phyloP scores from a whole-genome alignment of 2,113 vertebrate species.

The Rattus rattus region DNA sequence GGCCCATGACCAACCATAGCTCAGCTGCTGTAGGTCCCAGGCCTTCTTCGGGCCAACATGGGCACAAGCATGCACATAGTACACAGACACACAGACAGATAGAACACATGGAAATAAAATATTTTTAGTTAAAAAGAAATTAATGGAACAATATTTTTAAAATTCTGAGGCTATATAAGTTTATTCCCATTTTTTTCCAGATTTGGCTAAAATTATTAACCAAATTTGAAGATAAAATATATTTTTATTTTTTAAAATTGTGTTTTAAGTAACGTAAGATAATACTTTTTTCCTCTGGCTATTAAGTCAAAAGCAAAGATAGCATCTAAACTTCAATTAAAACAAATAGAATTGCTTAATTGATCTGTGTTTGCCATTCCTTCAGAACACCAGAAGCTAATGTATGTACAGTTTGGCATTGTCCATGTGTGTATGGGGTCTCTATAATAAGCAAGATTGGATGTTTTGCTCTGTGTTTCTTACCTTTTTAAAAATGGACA shows the following conservation, averaged over 20 bases:
- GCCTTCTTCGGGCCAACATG: neutral
- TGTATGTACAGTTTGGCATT: neutral
- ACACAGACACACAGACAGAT: neutral
- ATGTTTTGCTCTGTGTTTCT: constrained; percentile 18
- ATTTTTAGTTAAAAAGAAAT: neutral
- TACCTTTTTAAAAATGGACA: constrained; percentile 2
- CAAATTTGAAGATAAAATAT: constrained; percentile 37
- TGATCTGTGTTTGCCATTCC: neutral
- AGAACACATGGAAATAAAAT: neutral
- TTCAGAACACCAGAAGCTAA: neutral
- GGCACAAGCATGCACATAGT: neutral
- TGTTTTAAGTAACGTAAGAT: constrained; percentile 15
- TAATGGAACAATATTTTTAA: constrained; percentile 13
- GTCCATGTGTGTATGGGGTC: neutral
- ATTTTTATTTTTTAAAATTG: neutral
- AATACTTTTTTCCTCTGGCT: neutral
- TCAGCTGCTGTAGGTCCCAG: neutral
- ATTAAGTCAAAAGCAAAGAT: neutral
- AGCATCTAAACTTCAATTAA: neutral
- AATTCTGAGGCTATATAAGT: constrained; percentile 7
- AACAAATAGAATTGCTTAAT: neutral
- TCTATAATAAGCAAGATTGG: neutral
- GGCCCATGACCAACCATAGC: neutral
- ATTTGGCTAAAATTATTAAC: neutral
- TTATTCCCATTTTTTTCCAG: constrained; percentile 18